Evolutionary conservation across 2,797 vertebrate species (phyloP).

Genomic region (Coluber constrictor): DNA sequence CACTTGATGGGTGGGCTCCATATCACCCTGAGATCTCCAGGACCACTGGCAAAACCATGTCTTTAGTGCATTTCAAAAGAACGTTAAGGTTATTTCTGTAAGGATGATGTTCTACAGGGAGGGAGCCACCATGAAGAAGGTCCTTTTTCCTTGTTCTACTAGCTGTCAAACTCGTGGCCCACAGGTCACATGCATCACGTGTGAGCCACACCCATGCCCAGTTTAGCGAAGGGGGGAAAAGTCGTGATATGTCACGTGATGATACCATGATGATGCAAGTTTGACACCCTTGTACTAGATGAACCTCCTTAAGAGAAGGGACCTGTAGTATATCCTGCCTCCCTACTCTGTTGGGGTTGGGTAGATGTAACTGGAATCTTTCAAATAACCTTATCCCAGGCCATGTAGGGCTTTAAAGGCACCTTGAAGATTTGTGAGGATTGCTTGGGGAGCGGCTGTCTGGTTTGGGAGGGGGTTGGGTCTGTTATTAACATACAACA

Average conservation of each 20-base stretch:
- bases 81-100: not conserved
- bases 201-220: too few species aligned
- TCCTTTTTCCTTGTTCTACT: not conserved
- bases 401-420: not conserved
- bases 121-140: not conserved
- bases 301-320: not conserved
- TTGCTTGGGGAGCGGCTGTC: not conserved
- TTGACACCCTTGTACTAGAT: not conserved
- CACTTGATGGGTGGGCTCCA: not conserved
- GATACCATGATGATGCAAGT: fast-evolving
- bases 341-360: not conserved
- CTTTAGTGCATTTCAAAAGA: not conserved
- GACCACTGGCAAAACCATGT: not conserved
- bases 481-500: not conserved
- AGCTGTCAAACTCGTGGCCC: too few species aligned
- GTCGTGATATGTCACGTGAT: fast-evolving
- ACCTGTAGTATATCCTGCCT: not conserved
- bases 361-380: not conserved
- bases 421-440: not conserved
- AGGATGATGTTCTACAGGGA: not conserved
- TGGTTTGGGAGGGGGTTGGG: not conserved
- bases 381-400: not conserved
- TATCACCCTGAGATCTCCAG: not conserved
- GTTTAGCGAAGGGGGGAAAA: too few species aligned
- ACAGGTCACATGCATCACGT: too few species aligned